phyloP scores from a whole-genome alignment of 2,888 invertebrate genomes.

The Cataglyphis altisquamis region DNA sequence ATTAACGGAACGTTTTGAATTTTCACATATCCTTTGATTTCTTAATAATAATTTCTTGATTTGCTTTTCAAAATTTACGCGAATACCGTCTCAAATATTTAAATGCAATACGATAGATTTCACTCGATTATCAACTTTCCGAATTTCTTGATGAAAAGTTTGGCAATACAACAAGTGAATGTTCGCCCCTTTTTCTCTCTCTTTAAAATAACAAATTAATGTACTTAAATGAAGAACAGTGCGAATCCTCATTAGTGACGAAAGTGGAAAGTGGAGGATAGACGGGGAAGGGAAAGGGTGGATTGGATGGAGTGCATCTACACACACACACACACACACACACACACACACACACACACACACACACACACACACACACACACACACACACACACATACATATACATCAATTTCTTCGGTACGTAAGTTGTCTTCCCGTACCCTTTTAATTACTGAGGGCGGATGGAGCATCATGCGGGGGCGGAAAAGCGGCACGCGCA shows the following conservation, averaged over 20 bases:
- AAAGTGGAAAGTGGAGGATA: background rate
- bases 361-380: background rate
- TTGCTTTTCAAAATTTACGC: background rate
- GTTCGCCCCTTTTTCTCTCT: background rate
- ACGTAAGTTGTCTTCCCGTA: slow-evolving; percentile 57
- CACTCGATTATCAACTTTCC: background rate
- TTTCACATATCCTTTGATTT: background rate
- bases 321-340: background rate
- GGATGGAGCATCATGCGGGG: slow-evolving; percentile 7
- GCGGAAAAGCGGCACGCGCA: slow-evolving; percentile 59
- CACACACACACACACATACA: background rate
- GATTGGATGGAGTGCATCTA: background rate
- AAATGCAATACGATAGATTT: background rate
- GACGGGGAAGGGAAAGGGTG: background rate
- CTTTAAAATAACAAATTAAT: slow-evolving; percentile 48
- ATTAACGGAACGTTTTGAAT: background rate
- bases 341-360: background rate
- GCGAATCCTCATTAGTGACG: slow-evolving; percentile 61
- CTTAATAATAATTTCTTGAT: background rate
- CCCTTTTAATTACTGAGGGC: slow-evolving; percentile 74
- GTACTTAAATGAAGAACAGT: slow-evolving; percentile 53
- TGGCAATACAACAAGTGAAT: slow-evolving; percentile 1
- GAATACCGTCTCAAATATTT: background rate
- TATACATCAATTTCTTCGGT: slow-evolving; percentile 57
- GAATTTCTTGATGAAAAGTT: slow-evolving; percentile 5